These are phyloP conservation scores for Littorina saxatilis DNA, from an alignment of 1,140 invertebrate species.

Conservation along the genomic window DNA sequence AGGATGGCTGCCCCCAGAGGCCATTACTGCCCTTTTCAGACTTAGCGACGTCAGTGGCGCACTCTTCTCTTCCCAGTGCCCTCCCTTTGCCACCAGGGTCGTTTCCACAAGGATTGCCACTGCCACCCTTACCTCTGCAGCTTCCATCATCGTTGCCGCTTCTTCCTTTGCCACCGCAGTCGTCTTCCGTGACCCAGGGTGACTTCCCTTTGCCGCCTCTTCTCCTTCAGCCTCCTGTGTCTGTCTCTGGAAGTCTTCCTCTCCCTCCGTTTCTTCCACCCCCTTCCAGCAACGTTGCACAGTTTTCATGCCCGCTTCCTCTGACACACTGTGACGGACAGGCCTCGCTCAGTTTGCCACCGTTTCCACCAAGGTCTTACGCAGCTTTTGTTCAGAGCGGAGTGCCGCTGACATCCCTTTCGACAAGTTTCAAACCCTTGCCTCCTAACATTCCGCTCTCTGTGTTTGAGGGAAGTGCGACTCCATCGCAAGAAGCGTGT, in stretches of 20 bases:
- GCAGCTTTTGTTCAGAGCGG: conserved; percentile 6
- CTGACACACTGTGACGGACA: background rate
- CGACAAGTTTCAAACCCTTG: background rate
- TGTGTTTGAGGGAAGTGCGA: background rate
- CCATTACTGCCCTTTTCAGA: conserved; percentile 3
- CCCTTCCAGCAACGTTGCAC: background rate
- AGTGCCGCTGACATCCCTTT: conserved; percentile 15
- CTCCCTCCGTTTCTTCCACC: background rate
- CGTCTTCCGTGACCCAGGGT: background rate
- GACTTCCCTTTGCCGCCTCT: conserved; percentile 2
- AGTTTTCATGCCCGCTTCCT: background rate
- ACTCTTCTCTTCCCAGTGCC: background rate
- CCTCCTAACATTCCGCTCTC: background rate
- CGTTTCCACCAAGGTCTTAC: background rate
- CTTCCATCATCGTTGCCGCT: conserved; percentile 5
- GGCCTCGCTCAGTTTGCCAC: background rate
- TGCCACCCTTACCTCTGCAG: conserved; percentile 18
- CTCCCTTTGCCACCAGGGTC: conserved; percentile 7
- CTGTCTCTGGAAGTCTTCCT: background rate
- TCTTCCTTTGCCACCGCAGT: background rate
- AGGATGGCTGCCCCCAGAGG: background rate
- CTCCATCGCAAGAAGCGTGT: background rate
- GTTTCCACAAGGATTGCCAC: conserved; percentile 15
- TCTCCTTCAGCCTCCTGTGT: background rate
- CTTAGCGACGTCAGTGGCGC: background rate